Percentiles rank a stretch among this genome's conserved stretches.
Conservation (phyloP, 2,113 vertebrate genomes). For the Felis catus region F.catus_Fca126_mat1.0 CM031412.1:112328501-112329000, state of each 20-base stretch:
- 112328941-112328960: background rate
- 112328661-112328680: background rate
- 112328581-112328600: background rate
- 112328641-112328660: background rate
- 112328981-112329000: background rate
- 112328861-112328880: background rate
- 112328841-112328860: background rate
- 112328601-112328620: background rate
- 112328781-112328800: background rate
- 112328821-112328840: background rate
- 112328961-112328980: background rate
- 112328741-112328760: background rate
- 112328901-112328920: no score
- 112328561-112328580: background rate
- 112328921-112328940: background rate
- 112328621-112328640: background rate
- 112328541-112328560: background rate
- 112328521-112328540: background rate
- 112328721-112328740: background rate
- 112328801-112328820: background rate
- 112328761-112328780: background rate
- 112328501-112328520: background rate
- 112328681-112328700: background rate
- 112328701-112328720: background rate
- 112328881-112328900: background rate